phyloP scores from a whole-genome alignment of 1,140 invertebrate species.

The Lepidurus arcticus region DNA sequence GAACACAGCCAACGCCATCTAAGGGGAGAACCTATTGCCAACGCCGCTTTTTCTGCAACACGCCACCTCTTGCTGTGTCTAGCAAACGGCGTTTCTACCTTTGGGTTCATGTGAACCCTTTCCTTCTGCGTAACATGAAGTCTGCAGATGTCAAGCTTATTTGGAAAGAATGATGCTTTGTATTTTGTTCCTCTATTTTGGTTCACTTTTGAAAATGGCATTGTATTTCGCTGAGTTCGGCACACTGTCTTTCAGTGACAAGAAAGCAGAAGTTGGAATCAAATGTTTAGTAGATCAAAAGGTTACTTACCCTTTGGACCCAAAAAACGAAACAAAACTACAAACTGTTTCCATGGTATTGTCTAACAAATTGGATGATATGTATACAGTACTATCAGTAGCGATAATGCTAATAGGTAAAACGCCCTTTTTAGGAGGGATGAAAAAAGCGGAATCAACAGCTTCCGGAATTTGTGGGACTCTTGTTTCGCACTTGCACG shows the following conservation, averaged over 20 bases:
- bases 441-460: neutral
- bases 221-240: neutral
- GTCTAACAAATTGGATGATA: slow-evolving; percentile 3
- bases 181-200: neutral
- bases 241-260: neutral
- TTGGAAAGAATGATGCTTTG: neutral
- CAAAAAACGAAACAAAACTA: neutral
- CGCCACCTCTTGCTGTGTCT: neutral
- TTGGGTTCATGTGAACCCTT: neutral
- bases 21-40: neutral
- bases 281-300: neutral
- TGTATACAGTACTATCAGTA: neutral
- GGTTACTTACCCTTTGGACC: neutral
- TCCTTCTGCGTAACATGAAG: neutral
- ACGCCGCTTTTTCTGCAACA: neutral
- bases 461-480: slow-evolving; percentile 10
- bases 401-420: neutral
- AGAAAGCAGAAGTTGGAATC: neutral
- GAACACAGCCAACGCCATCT: too few species aligned
- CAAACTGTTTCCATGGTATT: neutral
- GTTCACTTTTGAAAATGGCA: neutral
- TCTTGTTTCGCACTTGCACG: neutral
- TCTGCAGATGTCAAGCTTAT: neutral
- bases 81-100: neutral
- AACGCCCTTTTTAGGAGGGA: neutral